These are phyloP conservation scores for Eupleurogrammus muticus DNA, from an alignment of 2,797 vertebrate species.

Conservation along the genomic window DNA sequence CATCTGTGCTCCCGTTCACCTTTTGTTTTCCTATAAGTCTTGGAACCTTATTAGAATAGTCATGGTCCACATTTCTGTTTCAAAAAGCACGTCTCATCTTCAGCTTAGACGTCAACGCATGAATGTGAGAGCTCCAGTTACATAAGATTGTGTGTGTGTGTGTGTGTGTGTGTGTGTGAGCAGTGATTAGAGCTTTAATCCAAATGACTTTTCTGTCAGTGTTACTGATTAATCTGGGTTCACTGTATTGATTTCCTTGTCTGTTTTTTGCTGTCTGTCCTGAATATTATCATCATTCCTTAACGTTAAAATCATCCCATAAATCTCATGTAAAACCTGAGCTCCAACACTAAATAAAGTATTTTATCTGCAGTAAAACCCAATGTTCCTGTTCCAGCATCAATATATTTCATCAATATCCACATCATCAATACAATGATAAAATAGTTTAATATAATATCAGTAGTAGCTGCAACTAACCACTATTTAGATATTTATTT, in stretches of 20 bases:
- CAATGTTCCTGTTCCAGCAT: no score
- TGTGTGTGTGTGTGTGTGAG: slow-evolving; percentile 33
- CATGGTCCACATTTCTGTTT: slow-evolving; percentile 46
- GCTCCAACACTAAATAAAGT: no score
- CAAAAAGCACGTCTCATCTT: slow-evolving; percentile 51
- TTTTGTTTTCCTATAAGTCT: slow-evolving; percentile 37
- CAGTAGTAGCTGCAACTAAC: no score
- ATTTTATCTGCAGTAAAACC: no score
- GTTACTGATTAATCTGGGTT: slow-evolving; percentile 47
- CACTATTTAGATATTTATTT: no score
- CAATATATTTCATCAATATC: no score
- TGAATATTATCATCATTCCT: slow-evolving; percentile 34
- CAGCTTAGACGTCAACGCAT: slow-evolving; percentile 59
- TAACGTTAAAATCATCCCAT: no score
- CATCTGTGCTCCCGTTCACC: slow-evolving; percentile 8
- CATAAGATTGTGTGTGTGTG: slow-evolving; percentile 62
- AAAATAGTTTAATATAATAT: no score
- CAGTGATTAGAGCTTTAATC: slow-evolving; percentile 36
- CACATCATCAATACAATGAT: no score
- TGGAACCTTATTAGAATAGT: slow-evolving; percentile 68
- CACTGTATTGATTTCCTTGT: slow-evolving; percentile 59
- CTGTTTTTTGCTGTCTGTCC: slow-evolving; percentile 47
- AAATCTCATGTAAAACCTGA: no score
- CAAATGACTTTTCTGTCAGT: slow-evolving; percentile 41
- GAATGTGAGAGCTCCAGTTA: slow-evolving; percentile 64